These are phyloP conservation scores for Zonitis immaculata DNA, from an alignment of 2,888 invertebrate genomes.

Conservation along the genomic window DNA sequence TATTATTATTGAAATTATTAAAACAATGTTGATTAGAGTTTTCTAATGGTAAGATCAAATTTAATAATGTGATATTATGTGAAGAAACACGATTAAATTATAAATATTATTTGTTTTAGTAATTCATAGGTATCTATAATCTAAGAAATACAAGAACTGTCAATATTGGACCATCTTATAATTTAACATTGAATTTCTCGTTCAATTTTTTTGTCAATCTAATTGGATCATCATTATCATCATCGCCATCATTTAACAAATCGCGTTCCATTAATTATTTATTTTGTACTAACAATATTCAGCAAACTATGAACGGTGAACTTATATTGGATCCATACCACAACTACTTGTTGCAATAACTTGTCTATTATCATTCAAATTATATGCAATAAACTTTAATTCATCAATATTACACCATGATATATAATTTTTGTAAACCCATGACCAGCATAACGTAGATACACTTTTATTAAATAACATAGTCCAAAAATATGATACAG, in stretches of 20 bases:
- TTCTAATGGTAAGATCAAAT: too few relatives aligned
- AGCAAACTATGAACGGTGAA: constrained; percentile 82
- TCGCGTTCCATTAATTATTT: constrained; percentile 61
- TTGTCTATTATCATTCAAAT: constrained; percentile 65
- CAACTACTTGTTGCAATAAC: constrained; percentile 78
- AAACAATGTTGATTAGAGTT: too few relatives aligned
- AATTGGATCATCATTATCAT: constrained; percentile 58
- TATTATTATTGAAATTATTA: too few relatives aligned
- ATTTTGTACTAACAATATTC: constrained; percentile 66
- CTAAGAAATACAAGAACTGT: too few relatives aligned
- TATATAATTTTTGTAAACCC: constrained; percentile 70
- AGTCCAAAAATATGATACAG: constrained; percentile 94
- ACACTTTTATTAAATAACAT: constrained; percentile 80
- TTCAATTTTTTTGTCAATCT: constrained; percentile 56
- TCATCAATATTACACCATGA: constrained; percentile 72
- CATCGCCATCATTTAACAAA: too few relatives aligned
- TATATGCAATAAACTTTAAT: constrained; percentile 75
- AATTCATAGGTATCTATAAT: too few relatives aligned
- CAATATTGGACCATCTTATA: too few relatives aligned
- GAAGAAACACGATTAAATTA: too few relatives aligned
- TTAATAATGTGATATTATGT: too few relatives aligned
- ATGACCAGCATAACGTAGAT: constrained; percentile 75
- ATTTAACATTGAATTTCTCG: background rate
- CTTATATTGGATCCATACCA: constrained; percentile 83
- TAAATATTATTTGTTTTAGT: too few relatives aligned